Base-by-base conservation (phyloP, 92 coral and sea anemone genomes). In the Palythoa grandis region DNA sequence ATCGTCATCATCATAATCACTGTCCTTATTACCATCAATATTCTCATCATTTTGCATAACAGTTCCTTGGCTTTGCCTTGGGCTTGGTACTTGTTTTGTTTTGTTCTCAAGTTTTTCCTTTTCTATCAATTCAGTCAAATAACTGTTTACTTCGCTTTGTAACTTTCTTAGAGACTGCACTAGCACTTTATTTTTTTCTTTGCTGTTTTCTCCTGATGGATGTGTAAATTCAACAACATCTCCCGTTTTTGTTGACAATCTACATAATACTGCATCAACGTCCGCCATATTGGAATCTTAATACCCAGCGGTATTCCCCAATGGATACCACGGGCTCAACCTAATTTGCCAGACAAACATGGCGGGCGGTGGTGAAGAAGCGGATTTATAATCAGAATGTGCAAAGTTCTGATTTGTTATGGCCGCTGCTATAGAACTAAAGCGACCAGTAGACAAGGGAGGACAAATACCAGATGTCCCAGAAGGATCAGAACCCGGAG, bases 391-490 rank as follows among this genome's bases (percentile, higher is more conserved):
- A 20, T 63, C 75, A 80, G 72, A 25, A 80, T 80, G 74, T 80
- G 60, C 66, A 52, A 20, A 52, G 22, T 13, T 19, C 20, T 66
- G 60, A 66, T 8, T 66, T 80, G 54, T 50, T 80, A 80, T 80
- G 85, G 85, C 85, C 24, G 60, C 85, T 79, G 84, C 73, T 66
- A 47, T 80, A 70, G 85, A 80, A 10, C 48, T 66, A 15, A 80
- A 80, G 63, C 52, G 74, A 10, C 75, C 85, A 48, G 70, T 70
- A 47, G 85, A 80, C 14, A 66, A 80, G 47, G 85, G 85, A 63
- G 85, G 43, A 47, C 85, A 80, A 80, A 80, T 80, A 29, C 85
- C 85, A 80, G 85, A 80, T 80, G 85, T 80, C 40, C 85, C 85
- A 43, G 85, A 80, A 67, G 85, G 85, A 20, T 80, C 85, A 23